phyloP scores from a whole-genome alignment of 1,140 invertebrate genomes.

The Brachionus rotundiformis region DNA sequence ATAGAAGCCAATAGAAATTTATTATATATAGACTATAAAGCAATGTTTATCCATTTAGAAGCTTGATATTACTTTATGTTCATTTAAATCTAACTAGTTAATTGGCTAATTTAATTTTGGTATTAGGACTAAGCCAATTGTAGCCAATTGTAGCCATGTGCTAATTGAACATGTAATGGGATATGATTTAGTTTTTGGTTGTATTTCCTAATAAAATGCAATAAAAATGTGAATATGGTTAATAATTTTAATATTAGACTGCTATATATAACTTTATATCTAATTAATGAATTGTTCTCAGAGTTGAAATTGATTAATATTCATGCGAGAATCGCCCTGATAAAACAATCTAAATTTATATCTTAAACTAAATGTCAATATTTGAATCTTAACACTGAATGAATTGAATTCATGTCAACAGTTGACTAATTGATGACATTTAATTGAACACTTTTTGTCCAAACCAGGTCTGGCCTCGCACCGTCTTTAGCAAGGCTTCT shows the following conservation, averaged over 20 bases:
- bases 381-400: slow-evolving; percentile 12
- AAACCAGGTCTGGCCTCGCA: too few relatives aligned
- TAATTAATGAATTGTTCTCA: not conserved
- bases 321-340: not conserved
- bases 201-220: not conserved
- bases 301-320: not conserved
- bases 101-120: slow-evolving; percentile 16
- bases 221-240: not conserved
- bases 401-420: not conserved
- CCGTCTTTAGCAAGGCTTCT: too few relatives aligned
- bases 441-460: not conserved
- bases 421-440: not conserved
- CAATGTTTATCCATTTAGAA: slow-evolving; percentile 10
- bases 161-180: not conserved
- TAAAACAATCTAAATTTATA: not conserved
- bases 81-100: not conserved
- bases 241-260: not conserved
- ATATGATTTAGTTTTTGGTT: not conserved
- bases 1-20: not conserved
- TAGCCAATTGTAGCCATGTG: slow-evolving; percentile 2
- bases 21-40: not conserved
- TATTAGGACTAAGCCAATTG: too few relatives aligned
- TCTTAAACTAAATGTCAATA: not conserved
- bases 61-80: slow-evolving; percentile 2
- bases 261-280: not conserved